These are phyloP conservation scores for Calyptomena viridis DNA, from an alignment of 2,113 vertebrate genomes.

Conservation along the genomic window DNA sequence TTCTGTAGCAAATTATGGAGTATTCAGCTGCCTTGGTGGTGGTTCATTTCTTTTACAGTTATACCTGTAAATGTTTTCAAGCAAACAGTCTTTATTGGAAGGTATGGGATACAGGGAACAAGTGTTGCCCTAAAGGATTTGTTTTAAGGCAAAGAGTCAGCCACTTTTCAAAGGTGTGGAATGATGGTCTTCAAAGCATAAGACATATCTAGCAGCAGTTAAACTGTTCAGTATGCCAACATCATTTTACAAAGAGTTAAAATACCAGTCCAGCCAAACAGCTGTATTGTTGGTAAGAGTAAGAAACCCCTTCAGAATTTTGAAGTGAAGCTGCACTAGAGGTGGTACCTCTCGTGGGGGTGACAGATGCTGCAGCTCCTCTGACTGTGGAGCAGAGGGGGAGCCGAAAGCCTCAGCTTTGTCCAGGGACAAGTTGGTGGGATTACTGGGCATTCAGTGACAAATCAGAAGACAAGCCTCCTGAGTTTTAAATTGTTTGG, in stretches of 20 bases:
- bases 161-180: neutral
- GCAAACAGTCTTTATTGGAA: neutral
- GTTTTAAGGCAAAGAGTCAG: neutral
- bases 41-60: neutral
- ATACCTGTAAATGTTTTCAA: neutral
- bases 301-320: neutral
- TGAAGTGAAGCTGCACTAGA: accelerated
- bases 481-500: neutral
- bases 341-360: accelerated
- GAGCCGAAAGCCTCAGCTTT: neutral
- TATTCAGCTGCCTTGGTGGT: neutral
- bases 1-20: neutral
- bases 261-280: neutral
- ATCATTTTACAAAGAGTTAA: neutral
- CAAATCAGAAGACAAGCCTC: neutral
- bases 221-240: neutral
- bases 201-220: neutral
- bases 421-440: accelerated
- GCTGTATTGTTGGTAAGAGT: neutral
- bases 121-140: neutral
- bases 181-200: neutral
- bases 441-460: neutral
- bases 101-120: neutral
- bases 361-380: neutral
- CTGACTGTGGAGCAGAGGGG: neutral